Percentiles rank a stretch among this genome's conserved stretches.
These are phyloP conservation scores for Saturnia japonica DNA, from an alignment of 2,888 invertebrate species.

Conservation along the genomic window DNA sequence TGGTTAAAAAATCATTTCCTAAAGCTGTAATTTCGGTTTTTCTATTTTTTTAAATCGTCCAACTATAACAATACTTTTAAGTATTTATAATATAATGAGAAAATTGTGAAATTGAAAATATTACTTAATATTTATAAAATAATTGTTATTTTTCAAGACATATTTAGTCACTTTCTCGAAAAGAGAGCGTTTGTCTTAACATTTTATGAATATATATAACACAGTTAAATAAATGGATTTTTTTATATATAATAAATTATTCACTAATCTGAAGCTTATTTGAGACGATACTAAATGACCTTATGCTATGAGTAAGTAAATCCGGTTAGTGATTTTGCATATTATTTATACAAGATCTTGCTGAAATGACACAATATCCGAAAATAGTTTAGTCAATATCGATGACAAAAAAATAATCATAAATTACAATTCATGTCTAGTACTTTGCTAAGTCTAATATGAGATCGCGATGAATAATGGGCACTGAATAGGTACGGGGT, in stretches of 20 bases:
- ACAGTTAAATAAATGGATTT: no score
- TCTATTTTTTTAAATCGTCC: background rate
- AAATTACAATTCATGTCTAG: background rate
- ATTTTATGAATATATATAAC: background rate
- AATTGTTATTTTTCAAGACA: background rate
- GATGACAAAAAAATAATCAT: background rate
- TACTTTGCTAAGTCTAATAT: background rate
- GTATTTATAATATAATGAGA: background rate
- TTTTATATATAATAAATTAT: background rate
- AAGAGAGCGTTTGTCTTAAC: background rate
- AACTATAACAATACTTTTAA: no score
- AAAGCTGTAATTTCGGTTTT: background rate
- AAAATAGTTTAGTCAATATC: background rate
- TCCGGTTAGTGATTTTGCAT: background rate
- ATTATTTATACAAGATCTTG: background rate
- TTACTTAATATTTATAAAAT: background rate
- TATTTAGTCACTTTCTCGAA: background rate
- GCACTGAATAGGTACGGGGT: no score
- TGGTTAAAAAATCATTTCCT: constrained; percentile 16
- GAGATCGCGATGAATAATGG: no score
- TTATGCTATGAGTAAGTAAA: background rate
- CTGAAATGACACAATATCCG: background rate
- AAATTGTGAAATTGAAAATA: background rate
- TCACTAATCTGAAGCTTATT: background rate
- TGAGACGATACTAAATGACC: background rate